Evolutionary conservation across 2,888 invertebrate genomes (phyloP), one percentile per base, ranked within the genome.

Genomic region (Acanthopleura granulata): DNA sequence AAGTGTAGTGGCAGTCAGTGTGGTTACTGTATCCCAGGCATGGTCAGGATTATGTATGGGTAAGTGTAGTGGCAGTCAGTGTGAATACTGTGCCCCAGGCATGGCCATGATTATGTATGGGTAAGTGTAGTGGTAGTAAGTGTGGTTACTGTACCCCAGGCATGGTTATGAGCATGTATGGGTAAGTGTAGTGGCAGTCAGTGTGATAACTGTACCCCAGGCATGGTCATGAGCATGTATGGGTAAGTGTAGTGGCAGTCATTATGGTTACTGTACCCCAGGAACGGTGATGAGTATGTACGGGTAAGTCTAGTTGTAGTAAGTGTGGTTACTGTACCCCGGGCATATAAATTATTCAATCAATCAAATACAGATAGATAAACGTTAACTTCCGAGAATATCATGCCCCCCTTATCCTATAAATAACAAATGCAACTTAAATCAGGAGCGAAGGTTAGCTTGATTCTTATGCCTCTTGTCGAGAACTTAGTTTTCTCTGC

Each of bases 241-340:
- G 12, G 12, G 57, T 57, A 22, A 57, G 57, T 57, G 40, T 27
- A 93, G 94, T 86, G 94, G 94, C 0, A 94, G 94, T 0, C 94
- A 94, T 85, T 94, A 94, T 84, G 94, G 94, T 0, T 94, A 92
- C 87, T 95, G 95, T 84, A 93, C 94, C 9, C 94, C 95, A 0
- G 95, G 95, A 15, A 94, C 95, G 93, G 92, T 95, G 72, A 94
- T 94, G 94, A 94, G 92, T 82, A 94, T 95, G 94, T 93, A 93
- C 88, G 93, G 93, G 93, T 93, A 87, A 83, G 85, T 66, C 12
- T 18, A 40, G 40, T 40, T 3, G 9, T 9, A 3, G 40, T 40
- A 3, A 40, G 40, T 40, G 40, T 40, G 22, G 57, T n/a, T 57
- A 57, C 22, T n/a, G 22, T 22, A 57, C 57, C 18, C 12, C 57